phyloP scores from a whole-genome alignment of 2,797 vertebrate genomes.

The Botia almorhae region DNA sequence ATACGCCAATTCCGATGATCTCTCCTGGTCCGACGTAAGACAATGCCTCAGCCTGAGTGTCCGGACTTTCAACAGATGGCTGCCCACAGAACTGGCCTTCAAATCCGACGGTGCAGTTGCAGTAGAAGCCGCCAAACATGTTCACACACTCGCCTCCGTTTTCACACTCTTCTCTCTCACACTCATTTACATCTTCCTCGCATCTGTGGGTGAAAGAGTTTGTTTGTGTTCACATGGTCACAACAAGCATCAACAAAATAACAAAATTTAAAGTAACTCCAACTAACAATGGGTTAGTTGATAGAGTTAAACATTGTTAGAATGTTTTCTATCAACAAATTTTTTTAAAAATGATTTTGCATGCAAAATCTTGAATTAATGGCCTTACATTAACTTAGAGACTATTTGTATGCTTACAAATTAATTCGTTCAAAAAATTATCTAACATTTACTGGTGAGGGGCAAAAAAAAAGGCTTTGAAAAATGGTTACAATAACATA shows the following conservation, averaged over 20 bases:
- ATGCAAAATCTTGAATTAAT: too few species aligned
- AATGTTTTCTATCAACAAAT: too few species aligned
- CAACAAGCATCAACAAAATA: neutral
- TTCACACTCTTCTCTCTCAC: conserved; percentile 84
- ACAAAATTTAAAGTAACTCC: too few species aligned
- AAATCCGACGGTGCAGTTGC: conserved; percentile 90
- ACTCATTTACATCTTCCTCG: conserved; percentile 91
- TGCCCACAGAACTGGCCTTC: conserved; percentile 87
- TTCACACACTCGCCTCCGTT: conserved; percentile 88
- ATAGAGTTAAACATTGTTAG: too few species aligned
- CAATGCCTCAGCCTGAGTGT: conserved; percentile 85
- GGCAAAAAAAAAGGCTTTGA: too few species aligned
- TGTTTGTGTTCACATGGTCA: neutral
- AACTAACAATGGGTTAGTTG: too few species aligned
- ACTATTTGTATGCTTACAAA: too few species aligned
- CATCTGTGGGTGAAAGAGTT: conserved; percentile 78
- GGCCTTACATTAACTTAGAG: too few species aligned
- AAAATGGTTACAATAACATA: too few species aligned
- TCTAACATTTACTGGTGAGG: too few species aligned
- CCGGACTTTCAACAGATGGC: conserved; percentile 76
- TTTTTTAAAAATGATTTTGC: too few species aligned
- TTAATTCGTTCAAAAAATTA: too few species aligned
- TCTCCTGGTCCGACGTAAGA: conserved; percentile 93
- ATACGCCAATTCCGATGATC: conserved; percentile 91
- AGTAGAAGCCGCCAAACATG: conserved; percentile 88